Percentiles rank a stretch among this genome's conserved stretches.
These are phyloP conservation scores for Phylloscopus trochilus DNA, from an alignment of 2,113 vertebrate species.

Conservation along the genomic window DNA sequence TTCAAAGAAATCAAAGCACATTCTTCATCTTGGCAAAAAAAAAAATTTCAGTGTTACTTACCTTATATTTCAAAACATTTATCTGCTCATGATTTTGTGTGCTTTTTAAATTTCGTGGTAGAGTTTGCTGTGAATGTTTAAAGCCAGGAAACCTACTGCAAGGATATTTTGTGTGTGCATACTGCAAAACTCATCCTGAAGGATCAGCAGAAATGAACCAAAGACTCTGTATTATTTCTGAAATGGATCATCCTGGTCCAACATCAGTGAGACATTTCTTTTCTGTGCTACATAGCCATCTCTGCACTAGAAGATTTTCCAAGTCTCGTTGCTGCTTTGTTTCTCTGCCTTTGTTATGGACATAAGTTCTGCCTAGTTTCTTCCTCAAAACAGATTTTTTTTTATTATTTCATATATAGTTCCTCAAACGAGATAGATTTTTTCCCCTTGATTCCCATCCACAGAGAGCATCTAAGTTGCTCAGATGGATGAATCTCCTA, in stretches of 20 bases:
- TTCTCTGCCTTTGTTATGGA: not conserved
- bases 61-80: not conserved
- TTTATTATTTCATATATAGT: not conserved
- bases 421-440: not conserved
- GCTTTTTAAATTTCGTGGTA: not conserved
- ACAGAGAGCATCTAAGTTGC: not conserved
- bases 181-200: not conserved
- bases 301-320: not conserved
- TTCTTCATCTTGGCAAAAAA: not conserved
- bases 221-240: not conserved
- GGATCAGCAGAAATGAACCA: not conserved
- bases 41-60: not conserved
- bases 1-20: not conserved
- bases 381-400: not conserved
- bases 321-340: not conserved
- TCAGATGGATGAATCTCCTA: not conserved
- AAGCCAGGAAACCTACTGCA: not conserved
- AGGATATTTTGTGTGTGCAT: not conserved
- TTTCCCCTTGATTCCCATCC: rapidly evolving
- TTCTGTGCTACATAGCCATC: not conserved
- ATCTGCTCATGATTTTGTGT: not conserved
- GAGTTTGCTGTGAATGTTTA: not conserved
- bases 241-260: not conserved
- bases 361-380: not conserved
- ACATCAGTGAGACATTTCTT: not conserved